Conservation (phyloP, 2,888 invertebrate species). For the Laspeyria flexula region DNA sequence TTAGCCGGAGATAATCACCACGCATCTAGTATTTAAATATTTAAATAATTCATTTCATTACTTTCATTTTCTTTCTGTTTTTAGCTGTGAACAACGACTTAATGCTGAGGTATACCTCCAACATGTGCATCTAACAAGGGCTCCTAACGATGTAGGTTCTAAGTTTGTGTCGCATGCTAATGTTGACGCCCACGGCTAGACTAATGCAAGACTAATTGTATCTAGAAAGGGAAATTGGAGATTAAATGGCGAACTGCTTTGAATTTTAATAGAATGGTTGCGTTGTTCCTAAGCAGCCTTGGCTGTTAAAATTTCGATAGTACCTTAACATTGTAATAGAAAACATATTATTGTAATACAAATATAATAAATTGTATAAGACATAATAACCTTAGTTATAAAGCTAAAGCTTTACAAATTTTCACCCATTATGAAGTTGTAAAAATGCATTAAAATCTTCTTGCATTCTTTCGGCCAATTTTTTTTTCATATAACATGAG, state of each 20-base stretch:
- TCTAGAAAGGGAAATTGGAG: constrained; percentile 36
- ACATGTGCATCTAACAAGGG: constrained; percentile 29
- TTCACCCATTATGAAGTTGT: too few species aligned
- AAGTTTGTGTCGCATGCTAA: constrained; percentile 50
- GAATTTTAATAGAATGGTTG: constrained; percentile 13
- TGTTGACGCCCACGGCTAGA: constrained; percentile 45
- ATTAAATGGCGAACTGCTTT: constrained; percentile 10
- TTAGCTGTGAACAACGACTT: constrained; percentile 25
- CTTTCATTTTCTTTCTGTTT: constrained; percentile 42
- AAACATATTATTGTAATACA: too few species aligned
- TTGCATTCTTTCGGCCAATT: too few species aligned
- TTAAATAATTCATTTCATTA: constrained; percentile 46
- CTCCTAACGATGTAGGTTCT: constrained; percentile 43
- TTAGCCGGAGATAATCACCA: constrained; percentile 6
- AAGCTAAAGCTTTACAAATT: too few species aligned
- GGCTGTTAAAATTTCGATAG: too few species aligned
- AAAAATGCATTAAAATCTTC: too few species aligned
- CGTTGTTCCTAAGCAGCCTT: background rate
- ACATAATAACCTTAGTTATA: too few species aligned
- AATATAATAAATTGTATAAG: too few species aligned
- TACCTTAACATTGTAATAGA: too few species aligned
- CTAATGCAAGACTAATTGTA: constrained; percentile 40
- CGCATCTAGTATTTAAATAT: constrained; percentile 30
- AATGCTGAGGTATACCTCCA: constrained; percentile 23
- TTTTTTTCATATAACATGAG: too few species aligned